These are phyloP conservation scores for Asbolus verrucosus DNA, from an alignment of 1,140 invertebrate species.

Conservation along the genomic window DNA sequence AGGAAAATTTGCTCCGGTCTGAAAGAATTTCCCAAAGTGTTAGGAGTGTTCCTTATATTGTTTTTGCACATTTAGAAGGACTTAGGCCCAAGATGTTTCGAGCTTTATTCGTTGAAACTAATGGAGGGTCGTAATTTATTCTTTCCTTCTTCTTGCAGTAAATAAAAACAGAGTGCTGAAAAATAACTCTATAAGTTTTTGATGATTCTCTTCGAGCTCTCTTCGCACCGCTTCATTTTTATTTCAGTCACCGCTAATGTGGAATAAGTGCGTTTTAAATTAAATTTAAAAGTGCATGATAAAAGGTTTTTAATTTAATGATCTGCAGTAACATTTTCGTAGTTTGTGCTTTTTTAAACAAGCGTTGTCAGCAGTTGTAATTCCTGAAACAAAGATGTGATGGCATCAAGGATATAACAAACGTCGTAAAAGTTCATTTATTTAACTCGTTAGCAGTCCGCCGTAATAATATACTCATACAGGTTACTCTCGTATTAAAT, in stretches of 20 bases:
- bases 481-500: too few species aligned
- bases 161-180: neutral
- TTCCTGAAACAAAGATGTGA: conserved; percentile 10
- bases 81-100: too few species aligned
- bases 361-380: neutral
- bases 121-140: neutral
- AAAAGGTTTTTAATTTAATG: conserved; percentile 11
- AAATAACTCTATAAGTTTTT: neutral
- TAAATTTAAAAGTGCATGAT: neutral
- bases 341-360: conserved; percentile 1
- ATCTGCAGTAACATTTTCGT: conserved; percentile 5
- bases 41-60: too few species aligned
- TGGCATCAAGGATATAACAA: neutral
- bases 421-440: too few species aligned
- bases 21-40: too few species aligned
- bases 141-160: too few species aligned
- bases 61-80: too few species aligned
- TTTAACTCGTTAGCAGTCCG: too few species aligned
- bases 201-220: neutral
- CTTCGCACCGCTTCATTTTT: conserved; percentile 9
- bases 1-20: too few species aligned
- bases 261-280: conserved; percentile 5
- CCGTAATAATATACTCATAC: too few species aligned
- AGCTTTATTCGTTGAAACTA: neutral
- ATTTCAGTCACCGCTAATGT: conserved; percentile 6